Evolutionary conservation across 2,797 vertebrate genomes (phyloP), one percentile per base, ranked within the genome.

Genomic region (Avahi laniger): DNA sequence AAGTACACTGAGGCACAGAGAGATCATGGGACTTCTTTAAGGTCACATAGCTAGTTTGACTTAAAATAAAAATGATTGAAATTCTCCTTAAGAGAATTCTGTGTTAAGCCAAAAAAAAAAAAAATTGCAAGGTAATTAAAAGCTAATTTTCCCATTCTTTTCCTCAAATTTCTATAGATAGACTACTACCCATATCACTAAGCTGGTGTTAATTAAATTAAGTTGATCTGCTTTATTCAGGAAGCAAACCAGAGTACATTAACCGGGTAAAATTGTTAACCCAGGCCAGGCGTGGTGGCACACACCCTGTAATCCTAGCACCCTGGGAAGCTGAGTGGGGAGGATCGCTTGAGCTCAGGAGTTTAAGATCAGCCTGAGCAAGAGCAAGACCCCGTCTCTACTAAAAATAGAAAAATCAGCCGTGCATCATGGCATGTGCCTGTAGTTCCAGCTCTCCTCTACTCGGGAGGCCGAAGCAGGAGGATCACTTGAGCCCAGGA

Each of bases 1-100:
- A 24, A 75, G n/a, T 2, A 20, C 59, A 72, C 63, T 22, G 20
- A 87, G 38, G 17, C n/a, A 43, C 12, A 28, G 69, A 76, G 52
- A 43, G 43, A 67, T 72, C 38, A 65, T 14, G 18, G 72, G 59
- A 9, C 41, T 59, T 81, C 59, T 65, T 84, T 72, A 93, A 82
- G 28, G 61, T 61, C 50, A 48, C 15, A 5, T 38, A 52, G 50
- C n/a, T 22, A 35, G 46, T 80, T 13, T 33, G 65, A 90, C 20
- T 89, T 80, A 82, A 67, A 89, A 81, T 63, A 28, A 72, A 86
- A 82, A 82, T n/a, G 63, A 83, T 11, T 90, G 41, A 6, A 63
- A 35, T 57, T 57, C 57, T 57, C 57, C 57, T 57, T 26, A 57
- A 9, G 10, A 41, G 41, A 41, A 41, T 57, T 57, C 24, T 57